Percentiles rank a stretch among this genome's conserved stretches.
Evolutionary conservation across 2,113 vertebrate species (phyloP).

Genomic region (Sialia sialis): DNA sequence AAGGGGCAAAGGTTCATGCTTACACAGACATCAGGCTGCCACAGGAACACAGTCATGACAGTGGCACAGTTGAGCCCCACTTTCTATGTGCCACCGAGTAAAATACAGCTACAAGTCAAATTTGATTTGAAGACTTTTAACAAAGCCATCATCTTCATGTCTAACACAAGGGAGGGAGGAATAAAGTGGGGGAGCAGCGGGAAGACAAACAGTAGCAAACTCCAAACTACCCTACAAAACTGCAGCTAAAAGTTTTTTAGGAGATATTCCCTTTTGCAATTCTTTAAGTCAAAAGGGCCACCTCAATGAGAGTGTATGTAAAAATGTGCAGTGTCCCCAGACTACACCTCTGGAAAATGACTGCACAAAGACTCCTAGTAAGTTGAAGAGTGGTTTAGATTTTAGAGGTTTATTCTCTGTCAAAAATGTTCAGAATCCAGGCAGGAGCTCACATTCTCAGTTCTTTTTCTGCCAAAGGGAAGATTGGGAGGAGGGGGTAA

Average conservation of each 20-base stretch:
- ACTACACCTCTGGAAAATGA: not conserved
- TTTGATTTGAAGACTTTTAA: not conserved
- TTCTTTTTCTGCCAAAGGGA: not conserved
- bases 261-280: not conserved
- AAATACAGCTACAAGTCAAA: not conserved
- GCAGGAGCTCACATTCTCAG: not conserved
- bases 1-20: not conserved
- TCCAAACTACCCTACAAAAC: not conserved
- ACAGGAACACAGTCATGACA: not conserved
- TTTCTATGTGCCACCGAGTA: not conserved
- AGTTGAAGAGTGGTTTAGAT: not conserved
- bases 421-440: not conserved
- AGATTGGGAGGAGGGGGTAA: not conserved
- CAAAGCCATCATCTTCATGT: not conserved
- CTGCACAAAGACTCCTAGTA: not conserved
- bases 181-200: fast-evolving
- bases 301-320: not conserved
- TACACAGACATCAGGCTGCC: not conserved
- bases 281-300: not conserved
- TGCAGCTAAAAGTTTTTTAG: not conserved
- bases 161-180: not conserved
- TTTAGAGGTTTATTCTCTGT: not conserved
- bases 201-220: not conserved
- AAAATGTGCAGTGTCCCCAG: not conserved
- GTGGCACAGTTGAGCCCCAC: not conserved